Base-by-base conservation (phyloP, 2,888 invertebrate species). In the Perithous albicinctus region DNA sequence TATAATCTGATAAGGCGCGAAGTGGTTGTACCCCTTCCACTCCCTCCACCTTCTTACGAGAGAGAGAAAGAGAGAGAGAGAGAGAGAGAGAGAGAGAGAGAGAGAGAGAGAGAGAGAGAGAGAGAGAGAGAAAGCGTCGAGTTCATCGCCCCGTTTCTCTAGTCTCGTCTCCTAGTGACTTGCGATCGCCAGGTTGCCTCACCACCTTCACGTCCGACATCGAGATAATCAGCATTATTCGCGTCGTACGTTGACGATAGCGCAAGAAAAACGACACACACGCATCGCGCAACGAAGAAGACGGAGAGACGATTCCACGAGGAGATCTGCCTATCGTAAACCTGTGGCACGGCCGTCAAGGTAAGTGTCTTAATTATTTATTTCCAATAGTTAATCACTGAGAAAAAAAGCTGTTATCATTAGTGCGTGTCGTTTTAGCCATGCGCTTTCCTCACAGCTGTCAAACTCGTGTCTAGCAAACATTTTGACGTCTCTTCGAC, bases 241-340 rank as follows among this genome's bases (percentile, higher is more conserved):
- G 69, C 38, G 35, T 38, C 69, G 54, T 46, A 41, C 63, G 63
- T 46, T 70, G 69, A 70, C 56, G 69, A 69, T 38, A 26, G 41
- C 20, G 20, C 46, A 41, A n/a, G 54, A 63, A 41, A 43, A 73
- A 87, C 86, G 85, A 82, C 80, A 82, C 67, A 80, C 76, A 84
- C 83, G n/a, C n/a, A n/a, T n/a, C n/a, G n/a, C 86, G 82, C 64
- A 41, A 63, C 78, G 80, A 63, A 43, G 46, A n/a, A 63, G 41
- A 35, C 32, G 12, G 77, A n/a, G n/a, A n/a, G n/a, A 73, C 79
- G 76, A 75, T 72, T 66, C 66, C 82, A 78, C 82, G 84, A 88
- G 87, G 85, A 85, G 85, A 85, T 88, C 87, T 87, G 85, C 88
- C 87, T 87, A 86, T 87, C 86, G 87, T 87, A 84, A 81, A 87